Base-by-base conservation (phyloP, 30 jellyfish, hydroid and myxozoan species). In the Chrysaora quinquecirrha region DNA sequence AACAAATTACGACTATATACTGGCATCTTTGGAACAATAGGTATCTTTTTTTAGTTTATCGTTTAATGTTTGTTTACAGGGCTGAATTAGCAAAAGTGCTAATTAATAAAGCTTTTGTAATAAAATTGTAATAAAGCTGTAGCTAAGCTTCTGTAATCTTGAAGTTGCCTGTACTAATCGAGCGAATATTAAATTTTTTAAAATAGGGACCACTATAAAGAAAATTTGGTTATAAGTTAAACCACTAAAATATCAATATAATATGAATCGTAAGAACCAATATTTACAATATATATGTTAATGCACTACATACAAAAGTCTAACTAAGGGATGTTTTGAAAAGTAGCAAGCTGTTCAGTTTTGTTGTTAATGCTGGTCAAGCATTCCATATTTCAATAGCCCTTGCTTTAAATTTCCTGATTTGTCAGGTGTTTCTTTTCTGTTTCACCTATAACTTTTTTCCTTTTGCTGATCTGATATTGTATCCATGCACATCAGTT, bases 321-420 rank as follows among this genome's bases (percentile, higher is more conserved):
- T 52, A 52, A 3, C 24, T 10, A 52, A 52, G 68, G 9, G 68
- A 12, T 16, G 68, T 52, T 52, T 52, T 52, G 68, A 52, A 52
- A 4, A 52, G 19, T 4, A 52, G 68, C 68, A 52, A 52, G 19
- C 68, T 52, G 19, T 52, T 10, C 19, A 52, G 19, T 25, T 52
- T 52, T 3, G 68, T 52, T 52, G 68, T 52, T 52, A 25, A 52
- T 52, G 24, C 68, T 52, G 68, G 68, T 52, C 9, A 25, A 52
- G 9, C 68, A 25, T 52, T 52, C 68, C 68, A 52, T 52, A 52
- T 52, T 52, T 52, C 19, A 52, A 52, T 52, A 52, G 68, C 68
- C 68, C 68, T 16, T 52, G 68, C 68, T 52, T 25, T 52, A 25
- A 52, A 52, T 52, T 12, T 52, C 3, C 19, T 52, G 9, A 52